These are phyloP conservation scores for Trilocha varians DNA, from an alignment of 2,888 invertebrate genomes.

Conservation along the genomic window DNA sequence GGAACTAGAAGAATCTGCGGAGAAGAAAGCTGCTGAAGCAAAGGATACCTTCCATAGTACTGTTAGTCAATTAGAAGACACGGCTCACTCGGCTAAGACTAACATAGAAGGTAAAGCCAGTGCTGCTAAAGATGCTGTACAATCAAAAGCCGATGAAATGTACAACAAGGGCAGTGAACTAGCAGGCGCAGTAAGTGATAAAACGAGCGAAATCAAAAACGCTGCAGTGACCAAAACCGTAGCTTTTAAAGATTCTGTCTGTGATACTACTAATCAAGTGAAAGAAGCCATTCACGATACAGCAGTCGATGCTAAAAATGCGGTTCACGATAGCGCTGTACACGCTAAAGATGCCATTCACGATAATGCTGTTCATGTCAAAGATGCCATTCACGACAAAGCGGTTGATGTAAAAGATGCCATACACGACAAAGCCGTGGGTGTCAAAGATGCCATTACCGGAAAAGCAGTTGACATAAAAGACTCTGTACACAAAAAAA, in stretches of 20 bases:
- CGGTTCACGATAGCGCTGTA: constrained; percentile 14
- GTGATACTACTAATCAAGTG: constrained; percentile 8
- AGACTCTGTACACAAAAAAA: constrained; percentile 17
- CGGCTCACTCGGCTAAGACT: constrained; percentile 19
- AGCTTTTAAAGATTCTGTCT: constrained; percentile 14
- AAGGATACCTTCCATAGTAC: no score
- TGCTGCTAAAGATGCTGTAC: constrained; percentile 22
- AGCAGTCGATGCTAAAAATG: constrained; percentile 14
- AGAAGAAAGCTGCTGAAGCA: constrained; percentile 24
- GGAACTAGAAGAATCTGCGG: constrained; percentile 19
- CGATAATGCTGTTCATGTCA: constrained; percentile 19
- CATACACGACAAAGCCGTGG: no score
- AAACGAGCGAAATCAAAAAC: constrained; percentile 23
- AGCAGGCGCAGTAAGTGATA: constrained; percentile 24
- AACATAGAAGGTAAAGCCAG: constrained; percentile 23
- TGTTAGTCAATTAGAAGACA: no score
- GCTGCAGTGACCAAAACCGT: constrained; percentile 18
- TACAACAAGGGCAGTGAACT: constrained; percentile 26
- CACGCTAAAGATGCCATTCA: constrained; percentile 16
- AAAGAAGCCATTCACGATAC: constrained; percentile 14
- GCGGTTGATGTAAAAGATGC: constrained; percentile 16
- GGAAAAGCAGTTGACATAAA: constrained; percentile 17
- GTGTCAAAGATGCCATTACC: no score
- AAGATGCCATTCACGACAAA: constrained; percentile 21
- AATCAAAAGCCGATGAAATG: constrained; percentile 27